Base-by-base conservation (phyloP, 2,797 vertebrate genomes). In the Phylloscopus collybita region DNA sequence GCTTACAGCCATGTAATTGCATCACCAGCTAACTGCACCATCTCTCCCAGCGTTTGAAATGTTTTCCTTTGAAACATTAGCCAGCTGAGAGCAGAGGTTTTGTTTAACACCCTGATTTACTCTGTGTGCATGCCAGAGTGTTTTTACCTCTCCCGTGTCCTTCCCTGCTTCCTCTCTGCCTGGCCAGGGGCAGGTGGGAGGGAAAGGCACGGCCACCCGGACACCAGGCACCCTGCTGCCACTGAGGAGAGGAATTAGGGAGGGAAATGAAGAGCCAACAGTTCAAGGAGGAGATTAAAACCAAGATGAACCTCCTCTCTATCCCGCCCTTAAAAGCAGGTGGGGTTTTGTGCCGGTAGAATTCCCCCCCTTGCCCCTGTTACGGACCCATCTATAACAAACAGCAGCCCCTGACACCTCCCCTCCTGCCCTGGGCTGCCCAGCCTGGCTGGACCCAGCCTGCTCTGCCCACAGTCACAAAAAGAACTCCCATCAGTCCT, bases 1-100 rank as follows among this genome's bases (percentile, higher is more conserved):
- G 97, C 95, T 97, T 93, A 96, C 96, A 97, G 96, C 91, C 96
- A 96, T 98, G 97, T 97, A 97, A 96, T 95, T 95, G 96, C 95
- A 97, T 96, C 96, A 90, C 96, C 13, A 56, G 95, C 94, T 96
- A 86, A n/a, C 96, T 96, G 96, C 92, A 96, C 96, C 86, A 89
- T 92, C 93, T 89, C 88, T 74, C 90, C 79, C 90, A 45, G 82
- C 44, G 44, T 97, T 96, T 95, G 94, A 97, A 97, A 92, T 91
- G 93, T 89, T 97, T 97, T 96, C 95, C 94, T 97, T 97, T 97
- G 96, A 97, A 98, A 95, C 91, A 66, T 65, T 84, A 96, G 92
- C 95, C 95, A 97, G 96, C 91, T 84, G 88, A 93, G 93, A 94
- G 94, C 64, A 75, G 91, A 80, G 93, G 89, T 88, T 95, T 90